Base-by-base conservation (phyloP, 2,797 vertebrate species). In the Chelmon rostratus region DNA sequence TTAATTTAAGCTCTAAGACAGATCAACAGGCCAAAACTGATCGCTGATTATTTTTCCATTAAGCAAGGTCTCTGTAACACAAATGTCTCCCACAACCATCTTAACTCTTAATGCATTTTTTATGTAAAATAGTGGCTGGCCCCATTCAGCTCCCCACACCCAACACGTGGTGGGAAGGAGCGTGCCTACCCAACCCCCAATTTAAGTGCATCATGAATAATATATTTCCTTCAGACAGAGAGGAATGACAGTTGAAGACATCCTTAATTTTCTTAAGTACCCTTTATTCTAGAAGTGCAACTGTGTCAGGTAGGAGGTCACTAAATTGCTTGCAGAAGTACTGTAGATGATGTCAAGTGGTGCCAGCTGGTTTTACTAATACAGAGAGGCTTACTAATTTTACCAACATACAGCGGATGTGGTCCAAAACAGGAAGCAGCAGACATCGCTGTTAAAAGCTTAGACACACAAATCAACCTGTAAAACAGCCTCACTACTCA, bases 131-230 rank as follows among this genome's bases (percentile, higher is more conserved):
- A 40, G 50, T 28, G 40, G 64, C 69, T 86, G 70, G 90, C 82
- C 76, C 70, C 73, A 82, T 88, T 91, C 79, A 64, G 25, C 61
- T 66, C 68, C 52, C 68, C 42, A 50, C 37, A 57, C 40, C 10
- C 28, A 83, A 86, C 86, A 93, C 93, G 88, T 93, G 91, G 57
- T 78, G 53, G 52, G 65, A 67, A 75, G 40, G 8, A 44, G 66
- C 73, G 70, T 54, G 42, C 46, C 53, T 77, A 75, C 85, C 88
- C 88, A 82, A 85, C 84, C 87, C 89, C 85, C 76, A 4, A 56
- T 68, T 84, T 85, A 79, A 92, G 87, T 87, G 86, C 75, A 66
- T 81, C 76, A 88, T 93, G 37, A 93, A 94, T 93, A 87, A 93
- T 89, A 76, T 4, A 94, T 88, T 57, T 75, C 31, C 63, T 53